Conservation (phyloP, 2,797 vertebrate species). For the Meriones psammophilus region DNA sequence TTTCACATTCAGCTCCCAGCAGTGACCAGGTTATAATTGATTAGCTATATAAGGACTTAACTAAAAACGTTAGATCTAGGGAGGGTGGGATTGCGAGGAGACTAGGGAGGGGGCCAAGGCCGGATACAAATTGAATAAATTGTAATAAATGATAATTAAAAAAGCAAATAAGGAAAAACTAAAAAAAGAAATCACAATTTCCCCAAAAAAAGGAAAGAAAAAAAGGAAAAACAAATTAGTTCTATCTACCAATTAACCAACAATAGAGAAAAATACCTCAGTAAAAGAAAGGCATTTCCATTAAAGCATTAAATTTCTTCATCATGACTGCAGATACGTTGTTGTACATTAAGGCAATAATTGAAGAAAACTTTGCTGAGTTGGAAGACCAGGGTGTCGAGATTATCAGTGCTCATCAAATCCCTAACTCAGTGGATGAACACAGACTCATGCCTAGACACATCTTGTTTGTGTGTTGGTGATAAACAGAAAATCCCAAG, state of each 20-base stretch:
- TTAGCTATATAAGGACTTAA: not conserved
- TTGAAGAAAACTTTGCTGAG: constrained; percentile 71
- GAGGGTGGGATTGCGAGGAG: too few species aligned
- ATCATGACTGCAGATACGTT: too few species aligned
- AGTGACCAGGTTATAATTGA: not conserved
- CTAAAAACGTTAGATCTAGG: too few species aligned
- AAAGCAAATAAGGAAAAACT: too few species aligned
- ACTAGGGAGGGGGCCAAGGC: too few species aligned
- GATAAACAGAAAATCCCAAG: constrained; percentile 63
- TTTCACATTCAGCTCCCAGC: not conserved
- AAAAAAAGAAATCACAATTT: too few species aligned
- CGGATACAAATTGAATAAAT: too few species aligned
- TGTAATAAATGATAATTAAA: too few species aligned
- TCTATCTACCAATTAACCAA: not conserved
- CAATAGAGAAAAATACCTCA: not conserved
- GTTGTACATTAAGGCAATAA: constrained; percentile 30
- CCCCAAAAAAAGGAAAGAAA: too few species aligned
- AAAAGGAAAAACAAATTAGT: not conserved
- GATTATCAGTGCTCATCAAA: constrained; percentile 34
- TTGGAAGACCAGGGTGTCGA: constrained; percentile 1
- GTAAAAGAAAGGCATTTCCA: not conserved
- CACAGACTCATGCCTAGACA: constrained; percentile 62
- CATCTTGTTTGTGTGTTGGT: constrained; percentile 60
- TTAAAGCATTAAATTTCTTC: too few species aligned
- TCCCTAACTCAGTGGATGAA: constrained; percentile 54